Conservation (phyloP, 1,140 invertebrate species). For the Drosophila insularis region DNA sequence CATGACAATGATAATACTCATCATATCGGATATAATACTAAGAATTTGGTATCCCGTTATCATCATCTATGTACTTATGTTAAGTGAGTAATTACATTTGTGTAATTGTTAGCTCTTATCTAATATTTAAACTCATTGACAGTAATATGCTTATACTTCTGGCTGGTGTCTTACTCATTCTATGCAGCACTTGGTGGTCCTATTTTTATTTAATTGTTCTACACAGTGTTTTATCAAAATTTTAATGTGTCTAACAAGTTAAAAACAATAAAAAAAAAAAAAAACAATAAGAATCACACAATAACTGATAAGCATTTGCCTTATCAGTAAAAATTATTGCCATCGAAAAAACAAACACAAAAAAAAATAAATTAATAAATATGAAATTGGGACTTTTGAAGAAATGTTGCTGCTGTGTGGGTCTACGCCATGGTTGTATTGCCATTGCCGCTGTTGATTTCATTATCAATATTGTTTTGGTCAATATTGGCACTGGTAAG, state of each 20-base stretch:
- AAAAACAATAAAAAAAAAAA: too few species aligned
- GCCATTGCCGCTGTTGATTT: conserved; percentile 40
- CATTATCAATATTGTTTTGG: conserved; percentile 16
- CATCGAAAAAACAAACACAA: not conserved
- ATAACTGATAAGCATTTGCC: not conserved
- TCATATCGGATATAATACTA: conserved; percentile 51
- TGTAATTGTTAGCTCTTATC: too few species aligned
- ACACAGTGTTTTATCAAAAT: conserved; percentile 21
- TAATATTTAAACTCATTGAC: not conserved
- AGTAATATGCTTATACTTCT: conserved; percentile 46
- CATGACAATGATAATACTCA: conserved; percentile 45
- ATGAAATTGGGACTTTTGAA: conserved; percentile 21
- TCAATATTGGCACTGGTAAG: conserved; percentile 21
- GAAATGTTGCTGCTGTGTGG: conserved; percentile 42
- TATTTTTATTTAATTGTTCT: conserved; percentile 42
- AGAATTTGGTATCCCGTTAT: conserved; percentile 38
- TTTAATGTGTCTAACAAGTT: conserved; percentile 12
- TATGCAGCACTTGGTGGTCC: conserved; percentile 60
- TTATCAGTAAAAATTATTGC: conserved; percentile 9
- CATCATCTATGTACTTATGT: conserved; percentile 22
- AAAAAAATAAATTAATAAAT: not conserved
- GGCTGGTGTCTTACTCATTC: conserved; percentile 65
- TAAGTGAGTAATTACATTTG: conserved; percentile 33
- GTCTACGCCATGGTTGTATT: conserved; percentile 40
- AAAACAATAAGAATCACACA: not conserved